Evolutionary conservation across 2,888 invertebrate species (phyloP).

Genomic region (Calameuta filiformis): DNA sequence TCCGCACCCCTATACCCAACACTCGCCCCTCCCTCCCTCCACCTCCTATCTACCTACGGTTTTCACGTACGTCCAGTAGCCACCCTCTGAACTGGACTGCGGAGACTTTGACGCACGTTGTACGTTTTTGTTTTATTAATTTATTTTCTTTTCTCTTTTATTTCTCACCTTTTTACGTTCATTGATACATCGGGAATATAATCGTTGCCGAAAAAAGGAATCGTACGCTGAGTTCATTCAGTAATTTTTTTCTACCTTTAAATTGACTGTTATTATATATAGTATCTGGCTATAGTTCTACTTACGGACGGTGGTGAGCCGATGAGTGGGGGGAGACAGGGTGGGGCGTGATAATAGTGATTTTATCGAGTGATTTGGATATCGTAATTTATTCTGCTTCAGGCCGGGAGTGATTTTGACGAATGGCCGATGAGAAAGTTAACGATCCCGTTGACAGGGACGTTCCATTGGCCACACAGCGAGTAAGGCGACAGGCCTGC

Average conservation of each 20-base stretch:
- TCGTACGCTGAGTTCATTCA: not conserved
- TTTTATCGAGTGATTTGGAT: not conserved
- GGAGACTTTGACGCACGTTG: not conserved
- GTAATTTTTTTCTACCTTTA: not conserved
- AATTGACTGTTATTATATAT: not conserved
- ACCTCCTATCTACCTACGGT: not conserved
- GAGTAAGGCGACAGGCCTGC: constrained; percentile 13
- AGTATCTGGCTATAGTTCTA: not conserved
- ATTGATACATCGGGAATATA: not conserved
- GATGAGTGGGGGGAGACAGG: not conserved
- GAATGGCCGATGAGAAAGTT: constrained; percentile 32
- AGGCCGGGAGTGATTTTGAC: constrained; percentile 8
- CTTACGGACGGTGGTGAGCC: not conserved
- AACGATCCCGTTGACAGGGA: constrained; percentile 31
- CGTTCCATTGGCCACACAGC: constrained; percentile 23
- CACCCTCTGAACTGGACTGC: not conserved
- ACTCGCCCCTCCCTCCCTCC: not conserved
- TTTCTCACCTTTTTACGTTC: not conserved
- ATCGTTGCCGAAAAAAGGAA: not conserved
- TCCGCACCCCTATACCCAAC: not conserved
- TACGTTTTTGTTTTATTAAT: not conserved
- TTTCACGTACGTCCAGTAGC: not conserved
- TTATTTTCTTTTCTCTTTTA: not conserved
- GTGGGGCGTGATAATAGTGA: not conserved
- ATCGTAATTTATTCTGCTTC: not conserved